Conservation (phyloP, 2,113 vertebrate species). For the Equus przewalskii region DNA sequence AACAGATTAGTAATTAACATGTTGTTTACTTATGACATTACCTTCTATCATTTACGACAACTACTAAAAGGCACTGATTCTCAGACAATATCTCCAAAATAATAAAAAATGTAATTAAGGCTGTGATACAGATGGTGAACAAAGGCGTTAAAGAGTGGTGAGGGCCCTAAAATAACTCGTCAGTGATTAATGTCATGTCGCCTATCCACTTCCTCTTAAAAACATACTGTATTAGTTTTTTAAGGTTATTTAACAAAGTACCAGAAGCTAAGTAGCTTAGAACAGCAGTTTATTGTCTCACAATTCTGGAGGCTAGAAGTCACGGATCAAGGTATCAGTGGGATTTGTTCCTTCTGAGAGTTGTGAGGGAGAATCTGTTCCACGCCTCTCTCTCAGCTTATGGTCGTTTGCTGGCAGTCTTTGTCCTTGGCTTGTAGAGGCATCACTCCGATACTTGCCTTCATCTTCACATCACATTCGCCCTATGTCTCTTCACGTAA, state of each 20-base stretch:
- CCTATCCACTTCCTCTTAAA: background rate
- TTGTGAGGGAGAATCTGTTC: too few relatives aligned
- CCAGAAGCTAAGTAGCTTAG: background rate
- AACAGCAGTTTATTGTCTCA: background rate
- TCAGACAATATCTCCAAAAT: background rate
- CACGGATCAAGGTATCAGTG: too few relatives aligned
- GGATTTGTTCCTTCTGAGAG: background rate
- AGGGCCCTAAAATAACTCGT: background rate
- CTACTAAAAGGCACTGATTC: background rate
- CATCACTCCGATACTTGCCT: background rate
- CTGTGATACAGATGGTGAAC: background rate
- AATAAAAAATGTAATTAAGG: background rate
- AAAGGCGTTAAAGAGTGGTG: background rate
- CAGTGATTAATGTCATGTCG: background rate
- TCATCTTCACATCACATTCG: background rate
- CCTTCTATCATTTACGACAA: background rate
- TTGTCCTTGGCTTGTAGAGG: background rate
- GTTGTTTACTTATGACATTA: background rate
- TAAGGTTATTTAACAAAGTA: too few relatives aligned
- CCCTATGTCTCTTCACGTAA: background rate
- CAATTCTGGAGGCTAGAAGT: background rate
- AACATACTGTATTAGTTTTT: background rate
- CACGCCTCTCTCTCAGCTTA: background rate
- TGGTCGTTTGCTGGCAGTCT: background rate
- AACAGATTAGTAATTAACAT: background rate